These are phyloP conservation scores for Arge pagana DNA, from an alignment of 2,888 invertebrate species.

Conservation along the genomic window DNA sequence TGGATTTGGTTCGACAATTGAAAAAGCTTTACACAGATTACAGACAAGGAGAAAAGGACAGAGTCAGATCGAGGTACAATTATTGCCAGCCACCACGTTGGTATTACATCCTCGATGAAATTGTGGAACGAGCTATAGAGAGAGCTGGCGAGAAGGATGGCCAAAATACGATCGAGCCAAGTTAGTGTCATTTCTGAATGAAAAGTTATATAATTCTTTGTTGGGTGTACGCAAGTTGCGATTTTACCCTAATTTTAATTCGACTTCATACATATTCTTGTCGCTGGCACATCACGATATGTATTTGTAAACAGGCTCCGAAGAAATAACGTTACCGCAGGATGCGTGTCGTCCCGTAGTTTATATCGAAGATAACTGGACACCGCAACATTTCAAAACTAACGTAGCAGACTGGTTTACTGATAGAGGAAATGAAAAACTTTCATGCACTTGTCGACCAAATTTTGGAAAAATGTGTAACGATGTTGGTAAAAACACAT, in stretches of 20 bases:
- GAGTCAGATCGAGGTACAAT: too few relatives aligned
- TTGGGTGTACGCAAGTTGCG: too few relatives aligned
- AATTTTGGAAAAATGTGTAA: not conserved
- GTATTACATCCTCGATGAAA: conserved; percentile 1
- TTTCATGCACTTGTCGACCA: not conserved
- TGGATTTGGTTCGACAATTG: conserved; percentile 18
- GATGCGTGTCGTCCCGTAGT: conserved; percentile 1
- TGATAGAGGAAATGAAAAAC: not conserved
- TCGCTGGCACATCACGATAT: too few relatives aligned
- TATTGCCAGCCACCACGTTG: not conserved
- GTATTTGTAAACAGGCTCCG: not conserved
- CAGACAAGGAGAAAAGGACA: too few relatives aligned
- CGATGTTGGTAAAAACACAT: too few relatives aligned
- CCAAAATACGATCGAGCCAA: too few relatives aligned
- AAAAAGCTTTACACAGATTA: conserved; percentile 18
- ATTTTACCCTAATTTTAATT: too few relatives aligned
- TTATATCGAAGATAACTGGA: conserved; percentile 14
- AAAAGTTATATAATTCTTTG: too few relatives aligned
- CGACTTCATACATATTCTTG: too few relatives aligned
- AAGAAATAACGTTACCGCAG: not conserved
- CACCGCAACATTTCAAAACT: conserved; percentile 9
- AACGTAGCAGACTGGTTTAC: conserved; percentile 11
- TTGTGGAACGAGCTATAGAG: not conserved
- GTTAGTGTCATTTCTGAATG: too few relatives aligned
- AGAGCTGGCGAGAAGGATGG: too few relatives aligned